Evolutionary conservation across 2,888 invertebrate species (phyloP).

Genomic region (Conistra vaccinii): DNA sequence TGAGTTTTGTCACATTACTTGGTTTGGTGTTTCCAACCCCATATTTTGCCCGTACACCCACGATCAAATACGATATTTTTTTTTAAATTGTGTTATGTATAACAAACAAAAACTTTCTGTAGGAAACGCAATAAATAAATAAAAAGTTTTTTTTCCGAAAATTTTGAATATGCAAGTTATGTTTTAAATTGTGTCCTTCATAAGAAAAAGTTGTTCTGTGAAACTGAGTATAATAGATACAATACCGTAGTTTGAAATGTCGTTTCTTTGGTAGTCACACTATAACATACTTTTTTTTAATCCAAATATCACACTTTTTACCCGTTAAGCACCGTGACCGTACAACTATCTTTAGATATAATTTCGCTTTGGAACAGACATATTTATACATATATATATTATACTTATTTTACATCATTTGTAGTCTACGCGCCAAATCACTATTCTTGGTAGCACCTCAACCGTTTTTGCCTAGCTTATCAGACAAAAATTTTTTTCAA

Average conservation of each 20-base stretch:
- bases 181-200: constrained; percentile 28
- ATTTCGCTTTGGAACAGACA: constrained; percentile 62
- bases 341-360: constrained; percentile 63
- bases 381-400: constrained; percentile 52
- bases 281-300: constrained; percentile 68
- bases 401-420: constrained; percentile 55
- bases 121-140: constrained; percentile 7
- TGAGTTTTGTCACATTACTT: neutral
- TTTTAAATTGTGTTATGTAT: neutral
- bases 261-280: constrained; percentile 77
- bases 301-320: constrained; percentile 81
- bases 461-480: constrained; percentile 44
- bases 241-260: constrained; percentile 62
- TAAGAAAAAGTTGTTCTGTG: constrained; percentile 15
- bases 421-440: constrained; percentile 61
- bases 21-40: constrained; percentile 7
- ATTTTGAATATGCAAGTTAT: constrained; percentile 17
- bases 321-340: constrained; percentile 78
- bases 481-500: constrained; percentile 39
- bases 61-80: constrained; percentile 24
- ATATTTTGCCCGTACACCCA: constrained; percentile 8
- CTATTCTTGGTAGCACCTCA: constrained; percentile 66
- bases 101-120: constrained; percentile 17
- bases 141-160: neutral
- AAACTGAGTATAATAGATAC: constrained; percentile 57